Evolutionary conservation across 2,888 invertebrate genomes (phyloP).

Genomic region (Watsonalla binaria): DNA sequence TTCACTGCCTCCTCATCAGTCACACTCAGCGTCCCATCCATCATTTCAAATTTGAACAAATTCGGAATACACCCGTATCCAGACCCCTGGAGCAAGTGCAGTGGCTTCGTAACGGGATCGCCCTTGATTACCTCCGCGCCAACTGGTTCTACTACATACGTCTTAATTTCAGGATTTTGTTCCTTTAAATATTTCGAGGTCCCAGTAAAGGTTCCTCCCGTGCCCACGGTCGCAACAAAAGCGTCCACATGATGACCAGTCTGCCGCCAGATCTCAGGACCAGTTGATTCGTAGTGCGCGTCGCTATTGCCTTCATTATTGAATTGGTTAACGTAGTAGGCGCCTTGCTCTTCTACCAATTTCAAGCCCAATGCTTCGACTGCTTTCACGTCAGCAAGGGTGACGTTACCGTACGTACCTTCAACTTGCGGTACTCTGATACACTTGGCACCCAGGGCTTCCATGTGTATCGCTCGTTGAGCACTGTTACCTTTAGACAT

Average conservation of each 20-base stretch:
- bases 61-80: constrained; percentile 65
- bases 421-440: constrained; percentile 65
- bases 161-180: constrained; percentile 47
- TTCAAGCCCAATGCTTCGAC: constrained; percentile 55
- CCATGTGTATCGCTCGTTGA: constrained; percentile 68
- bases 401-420: constrained; percentile 66
- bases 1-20: constrained; percentile 58
- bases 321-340: constrained; percentile 66
- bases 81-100: constrained; percentile 67
- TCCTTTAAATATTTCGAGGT: constrained; percentile 63
- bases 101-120: constrained; percentile 56
- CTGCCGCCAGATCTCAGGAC: constrained; percentile 70
- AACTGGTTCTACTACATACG: constrained; percentile 61
- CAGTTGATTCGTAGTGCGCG: constrained; percentile 62
- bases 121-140: constrained; percentile 67
- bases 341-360: constrained; percentile 48
- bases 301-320: constrained; percentile 50
- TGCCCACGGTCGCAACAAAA: constrained; percentile 64
- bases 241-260: constrained; percentile 64
- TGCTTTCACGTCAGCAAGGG: constrained; percentile 55
- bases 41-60: constrained; percentile 54
- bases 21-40: constrained; percentile 61
- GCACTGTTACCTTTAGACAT: constrained; percentile 70
- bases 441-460: constrained; percentile 66
- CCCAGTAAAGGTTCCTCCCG: constrained; percentile 64